A percentile compares a stretch with the other conserved stretches of the same genome.
Conservation (phyloP, 2,113 vertebrate species). For the Paradisaea rubra region DNA sequence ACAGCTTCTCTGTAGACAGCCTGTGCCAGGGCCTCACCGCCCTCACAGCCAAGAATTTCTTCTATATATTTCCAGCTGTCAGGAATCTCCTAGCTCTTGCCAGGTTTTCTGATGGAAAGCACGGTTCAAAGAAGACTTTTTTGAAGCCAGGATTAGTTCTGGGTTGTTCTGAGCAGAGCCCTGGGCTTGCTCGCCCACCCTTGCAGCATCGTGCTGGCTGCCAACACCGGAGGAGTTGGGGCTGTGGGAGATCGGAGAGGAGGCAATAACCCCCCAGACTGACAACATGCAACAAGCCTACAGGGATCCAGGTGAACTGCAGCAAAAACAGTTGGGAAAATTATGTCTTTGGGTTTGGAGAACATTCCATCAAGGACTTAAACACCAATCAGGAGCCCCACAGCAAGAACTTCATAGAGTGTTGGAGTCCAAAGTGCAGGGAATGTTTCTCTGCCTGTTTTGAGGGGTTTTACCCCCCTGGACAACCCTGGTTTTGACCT, state of each 20-base stretch:
- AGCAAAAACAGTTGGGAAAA: background rate
- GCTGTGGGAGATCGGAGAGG: background rate
- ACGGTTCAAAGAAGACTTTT: background rate
- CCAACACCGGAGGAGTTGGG: background rate
- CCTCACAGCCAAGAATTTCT: background rate
- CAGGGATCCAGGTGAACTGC: background rate
- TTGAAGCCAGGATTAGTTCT: background rate
- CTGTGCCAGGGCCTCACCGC: background rate
- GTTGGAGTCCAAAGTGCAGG: too few species aligned
- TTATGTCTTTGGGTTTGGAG: background rate
- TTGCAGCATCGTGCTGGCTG: rapidly evolving
- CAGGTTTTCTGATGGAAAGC: background rate
- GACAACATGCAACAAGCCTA: rapidly evolving
- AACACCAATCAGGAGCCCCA: background rate
- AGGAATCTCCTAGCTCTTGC: background rate
- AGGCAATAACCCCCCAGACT: background rate
- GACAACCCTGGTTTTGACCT: too few species aligned
- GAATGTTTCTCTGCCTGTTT: too few species aligned
- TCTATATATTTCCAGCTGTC: background rate
- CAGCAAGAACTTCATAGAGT: background rate
- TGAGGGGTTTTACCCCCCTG: too few species aligned
- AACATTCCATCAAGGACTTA: background rate
- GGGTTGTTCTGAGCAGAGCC: background rate
- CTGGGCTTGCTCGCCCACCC: background rate
- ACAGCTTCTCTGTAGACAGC: background rate